Evolutionary conservation across 2,888 invertebrate species (phyloP), one percentile per base, ranked within the genome.

Genomic region (Amblyjoppa fuscipennis): DNA sequence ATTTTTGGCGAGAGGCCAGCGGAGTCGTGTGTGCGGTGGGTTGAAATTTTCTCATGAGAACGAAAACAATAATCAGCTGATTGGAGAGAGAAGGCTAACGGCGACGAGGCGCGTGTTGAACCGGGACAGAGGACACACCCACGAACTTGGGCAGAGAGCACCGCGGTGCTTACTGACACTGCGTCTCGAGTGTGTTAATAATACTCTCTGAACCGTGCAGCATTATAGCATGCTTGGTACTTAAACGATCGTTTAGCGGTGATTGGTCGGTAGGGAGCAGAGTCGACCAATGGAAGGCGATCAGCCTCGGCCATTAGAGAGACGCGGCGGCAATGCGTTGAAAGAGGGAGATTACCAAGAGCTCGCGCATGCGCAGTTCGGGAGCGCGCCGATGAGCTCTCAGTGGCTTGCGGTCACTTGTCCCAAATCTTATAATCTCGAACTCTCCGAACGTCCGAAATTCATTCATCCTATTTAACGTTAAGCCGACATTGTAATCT

Each of bases 61-160:
- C 86, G 90, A 93, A 92, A 93, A 93, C 92, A 93, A 91, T 92
- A 92, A 93, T 93, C 93, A 93, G 93, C 93, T 93, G 93, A 92
- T 92, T 92, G 84, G 81, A 68, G 75, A 82, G 80, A 75, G 51
- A 28, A 56, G 78, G 74, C 74, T 31, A 45, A 41, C 28, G 13
- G 38, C 56, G 69, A 45, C 56, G 11, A 59, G 53, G 25, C 78
- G 76, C 20, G 56, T 28, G 16, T 71, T 28, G 38, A 16, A 78
- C 9, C 49, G 61, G 34, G 84, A 78, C 3, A 41, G 61, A 68
- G 45, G 51, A 38, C 41, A 51, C 69, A 68, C 28, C 66, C 59
- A 16, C 31, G 51, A 79, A 69, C 16, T 11, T 53, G 59, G 38
- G 53, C 28, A 61, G 16, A 61, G 28, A 41, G 41, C 41, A 13